A percentile compares a stretch with the other conserved stretches of the same genome.
phyloP scores from a whole-genome alignment of 2,888 invertebrate genomes.

The Caenorhabditis sinica region DNA sequence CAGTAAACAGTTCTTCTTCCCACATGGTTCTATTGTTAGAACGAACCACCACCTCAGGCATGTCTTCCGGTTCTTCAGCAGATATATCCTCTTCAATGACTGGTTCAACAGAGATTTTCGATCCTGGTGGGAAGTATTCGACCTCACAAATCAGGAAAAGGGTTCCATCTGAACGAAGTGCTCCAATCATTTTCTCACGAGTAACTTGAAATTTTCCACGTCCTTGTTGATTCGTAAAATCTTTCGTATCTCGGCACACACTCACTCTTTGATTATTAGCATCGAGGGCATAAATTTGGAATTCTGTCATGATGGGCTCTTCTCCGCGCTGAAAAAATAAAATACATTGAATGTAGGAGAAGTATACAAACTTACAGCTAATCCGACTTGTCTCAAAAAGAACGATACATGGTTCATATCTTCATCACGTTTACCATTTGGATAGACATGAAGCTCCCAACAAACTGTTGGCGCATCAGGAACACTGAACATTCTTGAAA shows the following conservation, averaged over 20 bases:
- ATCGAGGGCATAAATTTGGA: constrained; percentile 82
- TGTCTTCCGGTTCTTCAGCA: constrained; percentile 71
- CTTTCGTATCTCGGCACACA: constrained; percentile 82
- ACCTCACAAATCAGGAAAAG: constrained; percentile 81
- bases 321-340: constrained; percentile 75
- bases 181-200: constrained; percentile 78
- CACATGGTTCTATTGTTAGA: constrained; percentile 75
- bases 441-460: constrained; percentile 83
- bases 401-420: constrained; percentile 81
- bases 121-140: constrained; percentile 77
- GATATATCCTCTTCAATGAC: constrained; percentile 70
- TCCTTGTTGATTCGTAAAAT: constrained; percentile 83
- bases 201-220: constrained; percentile 82
- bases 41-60: constrained; percentile 66
- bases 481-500: constrained; percentile 78
- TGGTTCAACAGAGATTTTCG: constrained; percentile 78
- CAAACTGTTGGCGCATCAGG: constrained; percentile 79
- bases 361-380: constrained; percentile 62
- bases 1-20: constrained; percentile 78
- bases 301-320: constrained; percentile 83
- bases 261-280: constrained; percentile 74
- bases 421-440: constrained; percentile 83
- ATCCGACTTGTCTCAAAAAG: constrained; percentile 81
- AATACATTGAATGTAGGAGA: not conserved
- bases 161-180: constrained; percentile 78